Evolutionary conservation across 1,140 invertebrate species (phyloP).

Genomic region (Chelonus insularis): DNA sequence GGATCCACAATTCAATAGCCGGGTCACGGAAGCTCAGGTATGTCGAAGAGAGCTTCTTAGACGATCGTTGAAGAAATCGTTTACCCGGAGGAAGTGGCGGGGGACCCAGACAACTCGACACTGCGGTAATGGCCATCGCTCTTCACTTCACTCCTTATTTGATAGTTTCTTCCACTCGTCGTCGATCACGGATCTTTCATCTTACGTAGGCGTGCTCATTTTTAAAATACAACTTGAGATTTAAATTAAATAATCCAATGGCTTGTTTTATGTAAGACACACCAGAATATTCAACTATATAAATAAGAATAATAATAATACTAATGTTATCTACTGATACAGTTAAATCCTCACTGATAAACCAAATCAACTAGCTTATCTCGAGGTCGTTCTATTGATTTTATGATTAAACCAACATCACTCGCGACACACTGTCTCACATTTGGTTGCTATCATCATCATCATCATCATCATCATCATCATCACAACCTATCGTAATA

Average conservation of each 20-base stretch:
- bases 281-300: no score
- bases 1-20: slow-evolving; percentile 53
- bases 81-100: slow-evolving; percentile 57
- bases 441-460: background rate
- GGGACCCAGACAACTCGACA: slow-evolving; percentile 53
- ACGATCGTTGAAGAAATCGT: slow-evolving; percentile 45
- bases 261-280: no score
- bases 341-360: background rate
- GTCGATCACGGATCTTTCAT: slow-evolving; percentile 32
- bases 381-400: slow-evolving; percentile 21
- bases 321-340: background rate
- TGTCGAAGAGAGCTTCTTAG: slow-evolving; percentile 55
- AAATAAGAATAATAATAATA: no score
- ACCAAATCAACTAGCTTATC: slow-evolving; percentile 4
- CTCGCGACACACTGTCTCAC: slow-evolving; percentile 22
- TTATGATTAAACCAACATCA: slow-evolving; percentile 4
- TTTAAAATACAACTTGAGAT: background rate
- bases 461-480: slow-evolving; percentile 7
- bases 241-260: no score
- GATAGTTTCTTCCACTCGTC: background rate
- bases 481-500: background rate
- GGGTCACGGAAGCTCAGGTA: slow-evolving; percentile 61
- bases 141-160: slow-evolving; percentile 8
- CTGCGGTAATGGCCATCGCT: slow-evolving; percentile 48
- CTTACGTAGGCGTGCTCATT: background rate